Evolutionary conservation across 2,797 vertebrate species (phyloP).

Genomic region (Myotis vivesi): DNA sequence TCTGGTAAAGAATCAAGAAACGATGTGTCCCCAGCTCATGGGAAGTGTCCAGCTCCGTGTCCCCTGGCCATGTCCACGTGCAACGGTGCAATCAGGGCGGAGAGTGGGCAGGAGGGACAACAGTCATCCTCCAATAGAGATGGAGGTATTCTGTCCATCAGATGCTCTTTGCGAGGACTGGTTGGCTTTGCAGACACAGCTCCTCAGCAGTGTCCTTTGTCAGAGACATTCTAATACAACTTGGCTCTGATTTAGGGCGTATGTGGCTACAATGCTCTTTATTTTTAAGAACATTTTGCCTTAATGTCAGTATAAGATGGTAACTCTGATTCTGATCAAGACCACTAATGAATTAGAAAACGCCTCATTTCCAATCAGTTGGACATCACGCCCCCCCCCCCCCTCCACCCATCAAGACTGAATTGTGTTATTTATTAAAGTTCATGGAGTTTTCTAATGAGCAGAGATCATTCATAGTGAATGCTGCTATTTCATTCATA

Average conservation of each 20-base stretch:
- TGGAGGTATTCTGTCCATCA: background rate
- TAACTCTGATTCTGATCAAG: background rate
- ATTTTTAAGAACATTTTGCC: background rate
- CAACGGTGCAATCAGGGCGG: background rate
- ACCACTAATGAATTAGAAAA: background rate
- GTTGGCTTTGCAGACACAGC: background rate
- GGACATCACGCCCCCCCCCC: background rate
- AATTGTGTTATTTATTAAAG: background rate
- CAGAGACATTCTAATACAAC: background rate
- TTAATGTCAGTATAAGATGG: background rate
- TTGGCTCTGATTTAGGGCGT: background rate
- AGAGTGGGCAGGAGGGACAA: background rate
- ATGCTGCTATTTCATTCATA: background rate
- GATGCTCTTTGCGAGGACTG: background rate
- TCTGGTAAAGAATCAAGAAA: constrained; percentile 49
- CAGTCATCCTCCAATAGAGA: constrained; percentile 7
- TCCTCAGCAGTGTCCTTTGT: background rate
- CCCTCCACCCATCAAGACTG: too few species aligned
- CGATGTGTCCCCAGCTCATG: constrained; percentile 21
- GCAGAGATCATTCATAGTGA: background rate
- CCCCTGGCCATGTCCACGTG: constrained; percentile 37
- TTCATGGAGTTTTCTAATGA: background rate
- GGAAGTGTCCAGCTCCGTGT: constrained; percentile 31
- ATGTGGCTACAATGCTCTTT: background rate
- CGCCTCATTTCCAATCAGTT: background rate